phyloP scores from a whole-genome alignment of 2,888 invertebrate species.

The Plemyria rubiginata region DNA sequence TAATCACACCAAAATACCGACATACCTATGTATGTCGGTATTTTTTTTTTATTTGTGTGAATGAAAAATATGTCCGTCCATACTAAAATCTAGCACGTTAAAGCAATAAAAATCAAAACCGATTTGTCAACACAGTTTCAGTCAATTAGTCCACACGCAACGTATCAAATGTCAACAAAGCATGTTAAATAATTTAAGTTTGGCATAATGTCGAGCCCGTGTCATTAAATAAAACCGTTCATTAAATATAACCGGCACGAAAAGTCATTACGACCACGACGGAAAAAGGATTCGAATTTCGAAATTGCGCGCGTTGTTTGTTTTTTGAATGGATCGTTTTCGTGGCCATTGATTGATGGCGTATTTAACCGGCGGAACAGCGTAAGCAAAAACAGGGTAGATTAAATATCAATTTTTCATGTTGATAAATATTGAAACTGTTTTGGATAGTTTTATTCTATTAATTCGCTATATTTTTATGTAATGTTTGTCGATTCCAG shows the following conservation, averaged over 20 bases:
- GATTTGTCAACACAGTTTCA: conserved; percentile 45
- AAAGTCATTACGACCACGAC: conserved; percentile 53
- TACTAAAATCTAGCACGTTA: neutral
- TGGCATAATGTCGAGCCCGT: conserved; percentile 19
- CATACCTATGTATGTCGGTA: too few relatives aligned
- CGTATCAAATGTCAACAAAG: conserved; percentile 47
- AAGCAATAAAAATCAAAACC: conserved; percentile 21
- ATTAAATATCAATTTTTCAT: conserved; percentile 75
- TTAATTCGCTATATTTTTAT: neutral
- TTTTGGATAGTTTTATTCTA: conserved; percentile 16
- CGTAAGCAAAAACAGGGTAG: conserved; percentile 58
- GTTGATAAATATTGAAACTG: conserved; percentile 57
- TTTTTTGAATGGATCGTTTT: conserved; percentile 61
- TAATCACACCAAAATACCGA: neutral
- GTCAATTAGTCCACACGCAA: conserved; percentile 53
- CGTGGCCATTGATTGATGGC: conserved; percentile 42
- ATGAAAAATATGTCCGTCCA: neutral
- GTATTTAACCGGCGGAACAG: conserved; percentile 47
- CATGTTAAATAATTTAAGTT: conserved; percentile 37
- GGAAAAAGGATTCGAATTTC: conserved; percentile 48
- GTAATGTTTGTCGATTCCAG: neutral
- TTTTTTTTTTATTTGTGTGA: neutral
- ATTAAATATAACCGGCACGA: conserved; percentile 52
- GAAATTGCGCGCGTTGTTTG: conserved; percentile 57
- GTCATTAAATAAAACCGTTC: too few relatives aligned